A percentile compares a stretch with the other conserved stretches of the same genome.
phyloP scores from a whole-genome alignment of 2,113 vertebrate species.

The Prionailurus bengalensis region DNA sequence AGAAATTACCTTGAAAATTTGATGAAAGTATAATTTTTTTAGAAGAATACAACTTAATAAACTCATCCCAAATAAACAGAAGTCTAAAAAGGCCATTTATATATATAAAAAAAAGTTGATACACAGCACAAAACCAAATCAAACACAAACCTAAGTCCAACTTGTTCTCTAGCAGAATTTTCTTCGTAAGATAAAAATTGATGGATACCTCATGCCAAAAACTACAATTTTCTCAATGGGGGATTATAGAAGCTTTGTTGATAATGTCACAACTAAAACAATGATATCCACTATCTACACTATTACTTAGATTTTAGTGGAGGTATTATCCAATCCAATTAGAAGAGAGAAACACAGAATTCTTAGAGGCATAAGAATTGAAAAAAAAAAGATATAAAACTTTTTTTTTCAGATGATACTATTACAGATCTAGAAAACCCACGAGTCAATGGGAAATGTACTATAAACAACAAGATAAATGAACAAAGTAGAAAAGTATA shows the following conservation, averaged over 20 bases:
- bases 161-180: background rate
- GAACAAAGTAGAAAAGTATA: slow-evolving; percentile 18
- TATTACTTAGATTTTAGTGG: background rate
- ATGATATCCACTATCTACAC: background rate
- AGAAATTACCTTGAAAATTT: background rate
- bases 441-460: background rate
- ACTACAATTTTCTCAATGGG: background rate
- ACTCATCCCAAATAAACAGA: background rate
- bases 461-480: background rate
- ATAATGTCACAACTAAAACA: background rate
- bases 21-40: background rate
- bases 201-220: background rate
- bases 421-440: background rate
- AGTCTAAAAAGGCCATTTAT: background rate
- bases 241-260: background rate
- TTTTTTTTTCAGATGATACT: background rate
- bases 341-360: slow-evolving; percentile 43
- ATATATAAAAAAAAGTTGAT: background rate
- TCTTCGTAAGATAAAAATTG: background rate
- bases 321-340: background rate
- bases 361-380: background rate
- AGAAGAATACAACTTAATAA: background rate
- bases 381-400: slow-evolving; percentile 2
- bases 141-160: background rate
- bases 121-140: background rate